Percentiles rank a stretch among this genome's conserved stretches.
These are phyloP conservation scores for Cyaniris semiargus DNA, from an alignment of 2,888 invertebrate species.

Conservation along the genomic window DNA sequence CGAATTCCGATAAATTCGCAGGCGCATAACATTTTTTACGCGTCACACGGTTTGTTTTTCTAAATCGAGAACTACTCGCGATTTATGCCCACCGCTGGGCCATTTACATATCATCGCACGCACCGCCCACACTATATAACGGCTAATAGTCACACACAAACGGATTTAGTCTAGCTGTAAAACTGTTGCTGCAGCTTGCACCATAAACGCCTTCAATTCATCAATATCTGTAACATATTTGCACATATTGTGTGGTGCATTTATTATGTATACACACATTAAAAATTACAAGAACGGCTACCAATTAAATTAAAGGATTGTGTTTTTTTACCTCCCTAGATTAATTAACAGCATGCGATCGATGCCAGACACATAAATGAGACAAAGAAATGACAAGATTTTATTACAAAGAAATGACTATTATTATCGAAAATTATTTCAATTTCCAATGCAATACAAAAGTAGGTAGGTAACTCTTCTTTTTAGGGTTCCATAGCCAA, in stretches of 20 bases:
- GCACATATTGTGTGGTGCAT: neutral
- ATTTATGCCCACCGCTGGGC: slow-evolving; percentile 42
- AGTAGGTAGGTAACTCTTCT: no score
- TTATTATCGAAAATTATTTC: no score
- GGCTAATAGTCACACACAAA: slow-evolving; percentile 21
- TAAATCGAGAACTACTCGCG: slow-evolving; percentile 38
- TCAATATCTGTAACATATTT: neutral
- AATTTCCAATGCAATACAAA: no score
- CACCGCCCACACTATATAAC: slow-evolving; percentile 40
- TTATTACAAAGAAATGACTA: no score
- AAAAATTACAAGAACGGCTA: neutral
- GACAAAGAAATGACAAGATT: no score
- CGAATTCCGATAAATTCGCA: slow-evolving; percentile 22
- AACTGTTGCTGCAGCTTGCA: slow-evolving; percentile 2
- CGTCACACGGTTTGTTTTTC: slow-evolving; percentile 29
- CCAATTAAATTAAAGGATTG: neutral
- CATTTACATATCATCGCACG: slow-evolving; percentile 42
- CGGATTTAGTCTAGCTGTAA: neutral
- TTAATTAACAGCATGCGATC: neutral
- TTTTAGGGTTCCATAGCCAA: no score
- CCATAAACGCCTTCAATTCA: neutral
- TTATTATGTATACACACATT: no score
- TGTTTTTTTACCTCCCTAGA: no score
- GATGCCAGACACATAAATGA: neutral
- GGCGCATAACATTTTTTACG: slow-evolving; percentile 28